Percentiles rank a stretch among this genome's conserved stretches.
These are phyloP conservation scores for Cremastobaeus sp. DNA, from an alignment of 2,888 invertebrate species.

Conservation along the genomic window DNA sequence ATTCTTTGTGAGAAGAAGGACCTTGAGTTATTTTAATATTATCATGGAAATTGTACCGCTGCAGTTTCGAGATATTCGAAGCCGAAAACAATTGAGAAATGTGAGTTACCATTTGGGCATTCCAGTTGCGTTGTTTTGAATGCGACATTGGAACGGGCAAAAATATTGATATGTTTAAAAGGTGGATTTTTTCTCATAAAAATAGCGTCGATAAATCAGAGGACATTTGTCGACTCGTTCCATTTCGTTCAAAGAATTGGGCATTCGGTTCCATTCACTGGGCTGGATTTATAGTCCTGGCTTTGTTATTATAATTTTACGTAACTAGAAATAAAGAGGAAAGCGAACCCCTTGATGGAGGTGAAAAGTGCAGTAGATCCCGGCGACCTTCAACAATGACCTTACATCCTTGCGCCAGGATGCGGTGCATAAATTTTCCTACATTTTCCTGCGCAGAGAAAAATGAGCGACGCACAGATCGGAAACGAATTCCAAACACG, in stretches of 20 bases:
- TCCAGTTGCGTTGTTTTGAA: not conserved
- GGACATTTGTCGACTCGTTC: not conserved
- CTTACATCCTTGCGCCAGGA: constrained; percentile 16
- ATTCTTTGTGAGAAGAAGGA: constrained; percentile 13
- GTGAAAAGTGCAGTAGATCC: constrained; percentile 40
- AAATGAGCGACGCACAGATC: constrained; percentile 10
- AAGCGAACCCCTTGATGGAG: constrained; percentile 31
- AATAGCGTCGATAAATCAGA: not conserved
- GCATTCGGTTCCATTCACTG: not conserved
- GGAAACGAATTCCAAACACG: constrained; percentile 26
- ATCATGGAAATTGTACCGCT: not conserved
- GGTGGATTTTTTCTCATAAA: no score
- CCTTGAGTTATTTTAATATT: constrained; percentile 24
- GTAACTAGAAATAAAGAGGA: constrained; percentile 18
- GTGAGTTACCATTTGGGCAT: not conserved
- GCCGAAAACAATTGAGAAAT: not conserved
- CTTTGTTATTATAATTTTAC: constrained; percentile 53
- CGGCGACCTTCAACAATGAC: constrained; percentile 13
- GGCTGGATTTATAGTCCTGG: constrained; percentile 3
- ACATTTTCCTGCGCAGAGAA: constrained; percentile 51
- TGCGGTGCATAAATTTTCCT: constrained; percentile 41
- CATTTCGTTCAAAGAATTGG: not conserved
- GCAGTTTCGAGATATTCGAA: not conserved
- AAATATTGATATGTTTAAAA: no score
- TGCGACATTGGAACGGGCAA: no score